Percentiles rank a stretch among this genome's conserved stretches.
Evolutionary conservation across 1,140 invertebrate species (phyloP).

Genomic region (Pseudachorutes palmiensis): DNA sequence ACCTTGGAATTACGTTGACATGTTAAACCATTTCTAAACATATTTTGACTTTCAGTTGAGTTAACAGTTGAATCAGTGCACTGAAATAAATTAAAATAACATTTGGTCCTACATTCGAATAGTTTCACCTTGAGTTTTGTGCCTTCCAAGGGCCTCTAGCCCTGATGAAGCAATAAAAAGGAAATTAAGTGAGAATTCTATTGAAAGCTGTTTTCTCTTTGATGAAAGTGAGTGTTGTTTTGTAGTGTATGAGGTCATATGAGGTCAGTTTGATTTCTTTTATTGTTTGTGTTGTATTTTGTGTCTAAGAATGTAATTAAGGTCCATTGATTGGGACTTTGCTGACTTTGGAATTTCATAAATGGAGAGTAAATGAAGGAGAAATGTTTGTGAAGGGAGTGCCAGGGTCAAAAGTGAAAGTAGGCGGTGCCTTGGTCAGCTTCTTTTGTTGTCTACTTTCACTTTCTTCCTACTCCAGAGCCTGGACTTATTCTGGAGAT

Average conservation of each 20-base stretch:
- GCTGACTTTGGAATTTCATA: background rate
- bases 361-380: background rate
- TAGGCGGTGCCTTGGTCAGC: background rate
- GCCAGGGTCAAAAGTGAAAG: background rate
- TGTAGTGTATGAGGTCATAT: background rate
- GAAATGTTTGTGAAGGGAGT: background rate
- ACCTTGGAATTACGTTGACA: too few relatives aligned
- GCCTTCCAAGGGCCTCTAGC: background rate
- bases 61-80: too few relatives aligned
- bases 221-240: background rate
- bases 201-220: background rate
- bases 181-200: too few relatives aligned
- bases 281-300: background rate
- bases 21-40: too few relatives aligned
- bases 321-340: too few relatives aligned
- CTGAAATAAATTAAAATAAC: too few relatives aligned
- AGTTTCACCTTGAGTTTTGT: background rate
- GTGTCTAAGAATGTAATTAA: background rate
- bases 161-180: background rate
- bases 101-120: too few relatives aligned
- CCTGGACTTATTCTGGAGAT: background rate
- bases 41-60: too few relatives aligned
- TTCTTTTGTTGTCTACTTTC: background rate
- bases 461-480: background rate
- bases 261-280: background rate